Percentiles rank a stretch among this genome's conserved stretches.
phyloP scores from a whole-genome alignment of 2,888 invertebrate species.

The Agrotis exclamationis region DNA sequence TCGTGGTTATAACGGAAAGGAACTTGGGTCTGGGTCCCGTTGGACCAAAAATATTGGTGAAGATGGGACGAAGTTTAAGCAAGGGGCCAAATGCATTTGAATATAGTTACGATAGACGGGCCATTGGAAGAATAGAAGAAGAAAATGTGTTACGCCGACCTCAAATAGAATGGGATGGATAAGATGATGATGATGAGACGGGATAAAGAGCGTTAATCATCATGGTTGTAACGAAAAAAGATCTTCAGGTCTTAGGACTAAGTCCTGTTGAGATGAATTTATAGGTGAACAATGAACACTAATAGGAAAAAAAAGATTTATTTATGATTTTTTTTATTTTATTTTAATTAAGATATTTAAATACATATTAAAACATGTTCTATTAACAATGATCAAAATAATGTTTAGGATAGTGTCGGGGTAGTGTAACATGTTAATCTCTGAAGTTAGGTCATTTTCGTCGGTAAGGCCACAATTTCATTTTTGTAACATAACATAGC shows the following conservation, averaged over 20 bases:
- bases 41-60: slow-evolving; percentile 38
- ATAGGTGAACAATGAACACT: background rate
- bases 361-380: background rate
- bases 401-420: background rate
- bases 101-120: background rate
- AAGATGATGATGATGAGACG: too few relatives aligned
- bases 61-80: slow-evolving; percentile 20
- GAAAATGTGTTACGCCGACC: too few relatives aligned
- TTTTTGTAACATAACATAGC: background rate
- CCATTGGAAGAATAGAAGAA: background rate
- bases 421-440: background rate
- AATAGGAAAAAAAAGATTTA: too few relatives aligned
- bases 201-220: too few relatives aligned
- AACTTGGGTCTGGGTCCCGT: slow-evolving; percentile 50
- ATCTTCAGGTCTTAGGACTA: background rate
- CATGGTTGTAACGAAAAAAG: too few relatives aligned
- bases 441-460: too few relatives aligned
- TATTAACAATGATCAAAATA: background rate
- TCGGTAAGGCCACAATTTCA: too few relatives aligned
- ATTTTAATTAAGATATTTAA: background rate
- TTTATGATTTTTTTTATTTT: too few relatives aligned
- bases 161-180: too few relatives aligned
- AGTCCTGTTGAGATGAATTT: background rate
- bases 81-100: background rate
- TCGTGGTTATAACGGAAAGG: slow-evolving; percentile 62